phyloP scores from a whole-genome alignment of 2,797 vertebrate genomes.

The Microcaecilia unicolor region DNA sequence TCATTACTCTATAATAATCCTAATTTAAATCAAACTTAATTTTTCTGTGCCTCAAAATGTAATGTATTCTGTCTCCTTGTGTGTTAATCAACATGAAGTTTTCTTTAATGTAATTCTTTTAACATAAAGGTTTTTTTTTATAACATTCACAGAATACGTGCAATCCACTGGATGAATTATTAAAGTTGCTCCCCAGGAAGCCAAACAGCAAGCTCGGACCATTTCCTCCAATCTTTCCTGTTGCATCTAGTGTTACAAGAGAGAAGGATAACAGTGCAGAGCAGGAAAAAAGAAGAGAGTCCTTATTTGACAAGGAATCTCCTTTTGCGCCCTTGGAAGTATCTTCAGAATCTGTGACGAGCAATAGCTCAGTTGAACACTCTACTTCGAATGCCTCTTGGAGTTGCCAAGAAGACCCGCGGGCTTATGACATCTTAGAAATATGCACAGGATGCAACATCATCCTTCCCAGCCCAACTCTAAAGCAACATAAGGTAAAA shows the following conservation, averaged over 20 bases:
- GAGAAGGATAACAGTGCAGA: slow-evolving; percentile 28
- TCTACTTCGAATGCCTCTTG: not conserved
- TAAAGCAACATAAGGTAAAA: slow-evolving; percentile 31
- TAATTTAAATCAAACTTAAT: too few species aligned
- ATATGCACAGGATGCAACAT: slow-evolving; percentile 25
- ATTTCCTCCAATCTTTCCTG: too few species aligned
- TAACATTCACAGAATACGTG: slow-evolving; percentile 19
- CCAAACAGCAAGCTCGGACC: not conserved
- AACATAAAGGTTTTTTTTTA: too few species aligned
- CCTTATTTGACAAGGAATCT: too few species aligned
- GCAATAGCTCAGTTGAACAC: not conserved
- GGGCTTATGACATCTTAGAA: slow-evolving; percentile 13
- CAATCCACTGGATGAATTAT: not conserved
- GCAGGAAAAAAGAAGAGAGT: not conserved
- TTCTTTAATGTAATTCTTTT: too few species aligned
- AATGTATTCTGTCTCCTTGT: too few species aligned
- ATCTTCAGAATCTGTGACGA: not conserved
- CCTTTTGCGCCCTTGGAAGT: too few species aligned
- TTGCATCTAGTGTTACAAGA: not conserved
- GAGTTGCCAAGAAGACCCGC: not conserved
- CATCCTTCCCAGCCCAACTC: slow-evolving; percentile 28
- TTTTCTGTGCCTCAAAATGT: too few species aligned
- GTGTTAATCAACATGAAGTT: too few species aligned
- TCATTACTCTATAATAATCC: too few species aligned
- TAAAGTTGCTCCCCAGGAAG: not conserved